Percentiles rank a stretch among this genome's conserved stretches.
Conservation (phyloP, 2,113 vertebrate genomes). For the Aspidoscelis tigris region DNA sequence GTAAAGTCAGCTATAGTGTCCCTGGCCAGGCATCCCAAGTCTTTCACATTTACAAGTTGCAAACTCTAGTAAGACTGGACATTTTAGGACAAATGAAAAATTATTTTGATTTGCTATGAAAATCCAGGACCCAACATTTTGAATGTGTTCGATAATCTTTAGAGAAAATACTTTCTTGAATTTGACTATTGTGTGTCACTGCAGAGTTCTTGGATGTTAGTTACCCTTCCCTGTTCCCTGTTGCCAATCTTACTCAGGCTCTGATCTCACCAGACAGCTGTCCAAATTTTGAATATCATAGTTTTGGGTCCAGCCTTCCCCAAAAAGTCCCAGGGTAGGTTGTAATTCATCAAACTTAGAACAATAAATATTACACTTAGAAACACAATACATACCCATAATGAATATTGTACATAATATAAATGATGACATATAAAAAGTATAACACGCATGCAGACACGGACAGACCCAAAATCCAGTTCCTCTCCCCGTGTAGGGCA, state of each 20-base stretch:
- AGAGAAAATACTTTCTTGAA: background rate
- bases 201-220: background rate
- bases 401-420: no score
- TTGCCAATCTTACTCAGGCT: background rate
- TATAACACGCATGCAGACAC: no score
- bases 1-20: background rate
- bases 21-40: background rate
- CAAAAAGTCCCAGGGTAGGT: no score
- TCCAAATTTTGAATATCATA: no score
- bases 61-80: background rate
- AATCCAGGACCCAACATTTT: background rate
- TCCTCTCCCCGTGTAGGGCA: no score
- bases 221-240: background rate
- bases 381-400: no score
- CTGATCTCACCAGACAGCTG: background rate
- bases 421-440: no score
- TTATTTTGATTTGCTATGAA: background rate
- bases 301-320: no score
- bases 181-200: background rate
- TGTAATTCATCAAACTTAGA: no score
- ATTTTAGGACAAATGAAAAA: background rate
- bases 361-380: no score
- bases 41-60: background rate
- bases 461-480: no score
- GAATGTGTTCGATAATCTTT: background rate